Percentiles rank a stretch among this genome's conserved stretches.
These are phyloP conservation scores for Callyntrura sp. DNA, from an alignment of 2,888 invertebrate species.

Conservation along the genomic window DNA sequence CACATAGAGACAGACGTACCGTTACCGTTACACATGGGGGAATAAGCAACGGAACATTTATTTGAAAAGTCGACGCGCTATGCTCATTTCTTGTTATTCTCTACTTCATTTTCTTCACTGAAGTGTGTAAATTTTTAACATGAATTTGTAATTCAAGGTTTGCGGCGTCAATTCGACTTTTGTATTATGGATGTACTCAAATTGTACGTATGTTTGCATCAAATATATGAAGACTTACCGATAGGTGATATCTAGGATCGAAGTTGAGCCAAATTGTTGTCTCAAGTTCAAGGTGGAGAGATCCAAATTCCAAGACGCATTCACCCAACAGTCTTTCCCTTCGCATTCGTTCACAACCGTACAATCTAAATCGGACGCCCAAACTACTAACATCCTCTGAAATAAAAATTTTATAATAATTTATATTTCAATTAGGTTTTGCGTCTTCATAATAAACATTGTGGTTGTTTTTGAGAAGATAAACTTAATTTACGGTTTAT, in stretches of 20 bases:
- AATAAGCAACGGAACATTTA: conserved; percentile 7
- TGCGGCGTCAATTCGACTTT: too few species aligned
- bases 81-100: background rate
- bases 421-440: too few species aligned
- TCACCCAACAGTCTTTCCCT: conserved; percentile 97
- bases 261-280: conserved; percentile 96
- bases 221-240: conserved; percentile 81
- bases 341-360: conserved; percentile 97
- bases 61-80: background rate
- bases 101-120: too few species aligned
- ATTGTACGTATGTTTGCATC: background rate
- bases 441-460: too few species aligned
- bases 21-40: background rate
- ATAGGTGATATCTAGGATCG: conserved; percentile 87
- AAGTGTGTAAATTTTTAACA: too few species aligned
- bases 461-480: too few species aligned
- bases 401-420: too few species aligned
- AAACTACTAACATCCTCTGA: conserved; percentile 96
- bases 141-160: background rate
- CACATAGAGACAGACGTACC: too few species aligned
- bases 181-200: too few species aligned
- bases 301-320: conserved; percentile 94
- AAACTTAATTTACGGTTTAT: too few species aligned
- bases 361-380: conserved; percentile 95
- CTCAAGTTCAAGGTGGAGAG: conserved; percentile 95